These are phyloP conservation scores for Discoglossus pictus DNA, from an alignment of 2,797 vertebrate species.

Conservation along the genomic window DNA sequence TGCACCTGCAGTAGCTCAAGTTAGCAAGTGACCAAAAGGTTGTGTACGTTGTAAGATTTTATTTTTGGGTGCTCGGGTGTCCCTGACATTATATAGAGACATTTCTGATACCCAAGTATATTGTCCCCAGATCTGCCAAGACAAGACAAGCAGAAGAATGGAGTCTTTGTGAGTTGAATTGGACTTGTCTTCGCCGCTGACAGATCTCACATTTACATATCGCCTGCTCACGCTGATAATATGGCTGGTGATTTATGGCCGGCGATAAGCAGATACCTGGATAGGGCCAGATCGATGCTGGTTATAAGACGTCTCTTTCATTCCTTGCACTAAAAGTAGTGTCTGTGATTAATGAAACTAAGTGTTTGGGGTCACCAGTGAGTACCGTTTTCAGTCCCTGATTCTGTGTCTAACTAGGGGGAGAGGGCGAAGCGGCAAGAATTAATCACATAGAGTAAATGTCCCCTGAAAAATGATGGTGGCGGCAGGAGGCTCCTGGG, in stretches of 20 bases:
- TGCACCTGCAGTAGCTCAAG: no score
- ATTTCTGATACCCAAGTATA: no score
- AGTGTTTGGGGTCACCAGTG: constrained; percentile 85
- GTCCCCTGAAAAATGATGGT: constrained; percentile 46
- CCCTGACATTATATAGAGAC: no score
- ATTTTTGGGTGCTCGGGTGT: no score
- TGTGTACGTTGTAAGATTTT: no score
- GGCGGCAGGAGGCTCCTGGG: no score
- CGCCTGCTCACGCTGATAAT: constrained; percentile 87
- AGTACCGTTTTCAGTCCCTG: constrained; percentile 73
- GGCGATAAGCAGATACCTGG: constrained; percentile 93
- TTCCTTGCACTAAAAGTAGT: constrained; percentile 75
- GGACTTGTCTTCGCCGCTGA: constrained; percentile 86
- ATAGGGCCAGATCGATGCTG: constrained; percentile 88
- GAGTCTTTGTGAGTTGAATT: constrained; percentile 81
- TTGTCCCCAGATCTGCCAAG: constrained; percentile 73
- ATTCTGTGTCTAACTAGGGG: constrained; percentile 76
- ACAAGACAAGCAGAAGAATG: constrained; percentile 81
- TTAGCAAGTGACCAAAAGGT: no score
- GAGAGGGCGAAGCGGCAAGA: constrained; percentile 81
- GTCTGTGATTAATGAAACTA: constrained; percentile 94
- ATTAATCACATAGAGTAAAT: constrained; percentile 81
- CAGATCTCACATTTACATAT: constrained; percentile 99
- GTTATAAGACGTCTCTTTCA: constrained; percentile 89
- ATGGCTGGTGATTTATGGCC: constrained; percentile 91